These are phyloP conservation scores for Dryoscopus gambensis DNA, from an alignment of 2,113 vertebrate species.

Conservation along the genomic window DNA sequence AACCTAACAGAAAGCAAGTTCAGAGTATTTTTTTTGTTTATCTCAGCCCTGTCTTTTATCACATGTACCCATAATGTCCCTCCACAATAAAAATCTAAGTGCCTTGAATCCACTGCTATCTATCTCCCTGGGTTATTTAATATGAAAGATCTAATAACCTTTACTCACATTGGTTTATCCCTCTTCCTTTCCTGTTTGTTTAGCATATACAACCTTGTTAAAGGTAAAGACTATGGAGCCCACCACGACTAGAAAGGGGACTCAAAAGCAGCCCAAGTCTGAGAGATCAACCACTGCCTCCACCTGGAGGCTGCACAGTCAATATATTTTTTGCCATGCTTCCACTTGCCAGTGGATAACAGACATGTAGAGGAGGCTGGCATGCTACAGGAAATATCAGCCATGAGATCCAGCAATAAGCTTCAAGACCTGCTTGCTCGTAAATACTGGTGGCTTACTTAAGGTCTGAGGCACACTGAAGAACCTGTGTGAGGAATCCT, in stretches of 20 bases:
- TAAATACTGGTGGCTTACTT: neutral
- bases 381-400: neutral
- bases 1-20: neutral
- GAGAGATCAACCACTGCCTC: neutral
- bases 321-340: neutral
- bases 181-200: neutral
- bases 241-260: neutral
- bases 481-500: neutral
- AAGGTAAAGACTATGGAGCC: neutral
- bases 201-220: neutral
- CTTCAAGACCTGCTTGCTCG: neutral
- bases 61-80: neutral
- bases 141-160: neutral
- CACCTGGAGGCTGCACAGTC: neutral
- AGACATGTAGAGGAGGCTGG: neutral
- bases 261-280: accelerated
- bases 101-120: neutral
- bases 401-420: neutral
- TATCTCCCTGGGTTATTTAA: neutral
- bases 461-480: neutral
- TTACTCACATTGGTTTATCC: accelerated
- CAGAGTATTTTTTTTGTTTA: neutral
- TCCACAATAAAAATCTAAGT: neutral
- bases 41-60: neutral
- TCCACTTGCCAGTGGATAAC: neutral